Percentiles rank a stretch among this genome's conserved stretches.
Conservation (phyloP, 2,888 invertebrate species). For the Agrotis clavis region DNA sequence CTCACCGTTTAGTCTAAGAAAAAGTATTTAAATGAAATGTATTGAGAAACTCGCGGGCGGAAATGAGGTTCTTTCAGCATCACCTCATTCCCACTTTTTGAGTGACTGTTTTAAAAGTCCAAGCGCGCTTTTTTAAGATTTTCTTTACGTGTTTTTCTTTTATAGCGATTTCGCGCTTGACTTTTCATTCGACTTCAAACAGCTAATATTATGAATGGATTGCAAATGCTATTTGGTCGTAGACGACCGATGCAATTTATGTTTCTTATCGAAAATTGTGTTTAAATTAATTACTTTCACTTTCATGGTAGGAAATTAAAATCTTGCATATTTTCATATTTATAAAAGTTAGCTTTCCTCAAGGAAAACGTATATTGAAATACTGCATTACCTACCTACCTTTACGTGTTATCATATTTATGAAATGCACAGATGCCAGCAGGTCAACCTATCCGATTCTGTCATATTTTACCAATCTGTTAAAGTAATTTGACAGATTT, state of each 20-base stretch:
- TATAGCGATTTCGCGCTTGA: constrained; percentile 37
- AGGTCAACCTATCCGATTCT: too few relatives aligned
- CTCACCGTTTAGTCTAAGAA: constrained; percentile 81
- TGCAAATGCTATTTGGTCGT: constrained; percentile 27
- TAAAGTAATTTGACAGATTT: too few relatives aligned
- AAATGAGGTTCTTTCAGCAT: constrained; percentile 89
- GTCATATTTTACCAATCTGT: too few relatives aligned
- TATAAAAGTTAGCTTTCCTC: neutral
- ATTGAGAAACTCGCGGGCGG: constrained; percentile 88
- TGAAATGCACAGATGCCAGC: too few relatives aligned
- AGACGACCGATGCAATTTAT: neutral
- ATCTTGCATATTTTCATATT: neutral
- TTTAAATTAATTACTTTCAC: constrained; percentile 9
- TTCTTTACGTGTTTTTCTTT: constrained; percentile 66
- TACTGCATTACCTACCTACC: too few relatives aligned
- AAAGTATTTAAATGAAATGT: constrained; percentile 90
- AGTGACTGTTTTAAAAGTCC: constrained; percentile 84
- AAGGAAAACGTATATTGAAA: too few relatives aligned
- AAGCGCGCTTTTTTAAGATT: constrained; percentile 74
- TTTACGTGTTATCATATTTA: too few relatives aligned
- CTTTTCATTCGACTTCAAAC: constrained; percentile 50
- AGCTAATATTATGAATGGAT: constrained; percentile 36
- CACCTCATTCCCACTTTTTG: constrained; percentile 81
- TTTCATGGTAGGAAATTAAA: neutral
- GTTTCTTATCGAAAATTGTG: neutral